Evolutionary conservation across 2,888 invertebrate species (phyloP), one percentile per base, ranked within the genome.

Genomic region (Dryomyza anilis): DNA sequence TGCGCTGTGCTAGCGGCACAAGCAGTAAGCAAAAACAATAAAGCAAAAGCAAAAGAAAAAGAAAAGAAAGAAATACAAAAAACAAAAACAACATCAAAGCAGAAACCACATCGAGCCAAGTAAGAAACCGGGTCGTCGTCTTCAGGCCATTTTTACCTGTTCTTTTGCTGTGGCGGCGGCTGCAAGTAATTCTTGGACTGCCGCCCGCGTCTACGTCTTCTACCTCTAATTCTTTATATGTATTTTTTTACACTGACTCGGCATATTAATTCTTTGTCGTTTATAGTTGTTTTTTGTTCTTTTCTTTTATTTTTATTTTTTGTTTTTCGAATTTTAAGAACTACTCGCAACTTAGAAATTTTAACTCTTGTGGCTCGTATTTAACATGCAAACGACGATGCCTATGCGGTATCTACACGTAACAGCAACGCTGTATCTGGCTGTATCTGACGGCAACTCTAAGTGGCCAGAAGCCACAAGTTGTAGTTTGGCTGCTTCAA

Each of bases 381-480:
- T 59, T 59, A 48, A 59, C 46, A 48, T 59, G 45, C 46, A 46
- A 19, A 23, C 55, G 21, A 4, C 7, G 21, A 6, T 46, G 48
- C 48, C 7, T n/a, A n/a, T n/a, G n/a, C n/a, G n/a, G n/a, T n/a
- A n/a, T n/a, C n/a, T 23, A 12, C 4, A 33, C 30, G 29, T 36
- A 33, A 12, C 55, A 5, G 21, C 55, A 21, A 23, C 55, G 16
- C 16, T 16, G 29, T 29, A 53, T n/a, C 10, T 30, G 21, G 30
- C 36, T 36, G 36, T 14, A 21, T 16, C 29, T 53, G 29, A 6
- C 30, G 30, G 29, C 10, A 14, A 36, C n/a, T 43, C 2, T 43
- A 43, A 52, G 63, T 36, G 48, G 53, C 30, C 50, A 58, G 58
- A 61, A 60, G 62, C 64, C 53, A 59, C 58, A 63, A 69, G 50